Conservation (phyloP, 2,113 vertebrate species). For the Onychorhynchus coronatus region DNA sequence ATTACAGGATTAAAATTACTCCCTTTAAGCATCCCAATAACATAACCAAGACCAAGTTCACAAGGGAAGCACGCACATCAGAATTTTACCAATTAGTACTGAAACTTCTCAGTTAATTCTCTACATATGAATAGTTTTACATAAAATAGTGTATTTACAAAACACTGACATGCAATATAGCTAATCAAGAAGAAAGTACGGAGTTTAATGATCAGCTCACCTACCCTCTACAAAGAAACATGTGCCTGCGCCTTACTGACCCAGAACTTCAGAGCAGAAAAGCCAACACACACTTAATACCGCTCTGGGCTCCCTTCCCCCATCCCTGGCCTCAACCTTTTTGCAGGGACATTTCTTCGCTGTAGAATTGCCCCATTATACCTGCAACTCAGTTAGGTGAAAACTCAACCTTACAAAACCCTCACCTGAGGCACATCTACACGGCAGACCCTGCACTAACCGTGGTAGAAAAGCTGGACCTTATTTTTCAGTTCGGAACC, state of each 20-base stretch:
- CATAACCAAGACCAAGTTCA: neutral
- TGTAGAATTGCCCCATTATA: neutral
- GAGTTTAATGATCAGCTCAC: neutral
- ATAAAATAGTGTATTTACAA: neutral
- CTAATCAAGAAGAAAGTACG: neutral
- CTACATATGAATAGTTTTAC: neutral
- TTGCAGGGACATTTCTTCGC: neutral
- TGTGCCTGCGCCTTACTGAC: neutral
- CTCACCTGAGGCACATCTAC: neutral
- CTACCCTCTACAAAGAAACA: neutral
- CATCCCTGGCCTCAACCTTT: neutral
- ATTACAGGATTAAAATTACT: neutral
- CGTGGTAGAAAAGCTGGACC: neutral
- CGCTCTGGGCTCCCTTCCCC: accelerated
- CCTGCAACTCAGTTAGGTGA: neutral
- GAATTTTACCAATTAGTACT: neutral
- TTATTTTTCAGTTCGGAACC: neutral
- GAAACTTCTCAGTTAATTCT: neutral
- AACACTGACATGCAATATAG: neutral
- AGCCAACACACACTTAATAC: neutral
- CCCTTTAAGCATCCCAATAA: neutral
- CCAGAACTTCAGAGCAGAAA: neutral
- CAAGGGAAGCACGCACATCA: neutral
- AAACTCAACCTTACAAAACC: neutral
- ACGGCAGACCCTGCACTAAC: neutral